Evolutionary conservation across 2,888 invertebrate species (phyloP), one percentile per base, ranked within the genome.

Genomic region (Parthenolecanium corni): DNA sequence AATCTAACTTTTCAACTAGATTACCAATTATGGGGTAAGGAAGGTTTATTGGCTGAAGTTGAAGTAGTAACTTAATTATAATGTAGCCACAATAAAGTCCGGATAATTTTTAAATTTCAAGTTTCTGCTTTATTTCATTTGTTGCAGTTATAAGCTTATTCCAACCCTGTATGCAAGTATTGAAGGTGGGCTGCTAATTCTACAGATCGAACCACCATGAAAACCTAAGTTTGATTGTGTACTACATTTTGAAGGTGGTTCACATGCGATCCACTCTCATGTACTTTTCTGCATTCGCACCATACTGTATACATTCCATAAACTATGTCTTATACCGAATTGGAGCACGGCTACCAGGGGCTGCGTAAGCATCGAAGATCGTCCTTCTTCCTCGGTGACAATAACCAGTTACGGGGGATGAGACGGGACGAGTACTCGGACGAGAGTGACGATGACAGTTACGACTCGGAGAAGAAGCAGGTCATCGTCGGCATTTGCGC

Each of bases 401-500:
- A 52, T 54, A 58, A 63, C 49, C 61, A 61, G 46, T 64, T 66
- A 64, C 64, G 65, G 51, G 54, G 61, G 49, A 85, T 72, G 85
- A 85, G 21, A 67, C 68, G 64, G 66, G 67, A 65, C 52, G 65
- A 58, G 20, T 65, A 64, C 61, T 65, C 56, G 51, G 66, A 61
- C 53, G 66, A 65, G 65, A 68, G 67, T 58, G 66, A 64, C 54
- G 61, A 62, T 40, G 52, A 65, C 44, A 54, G 62, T 25, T 53
- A 52, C 44, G 65, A 66, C 25, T 52, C 63, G 38, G 66, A 65
- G 73, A 86, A 86, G 70, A 91, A 91, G 75, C 90, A 94, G 72
- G 93, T 98, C 70, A 82, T 94, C 73, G 94, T 99, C 70, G 98
- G 98, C 66, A 88, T 99, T 65, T 99, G 98, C 79, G 97, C 98